Evolutionary conservation across 2,113 vertebrate species (phyloP).

Genomic region (Morone chrysops): DNA sequence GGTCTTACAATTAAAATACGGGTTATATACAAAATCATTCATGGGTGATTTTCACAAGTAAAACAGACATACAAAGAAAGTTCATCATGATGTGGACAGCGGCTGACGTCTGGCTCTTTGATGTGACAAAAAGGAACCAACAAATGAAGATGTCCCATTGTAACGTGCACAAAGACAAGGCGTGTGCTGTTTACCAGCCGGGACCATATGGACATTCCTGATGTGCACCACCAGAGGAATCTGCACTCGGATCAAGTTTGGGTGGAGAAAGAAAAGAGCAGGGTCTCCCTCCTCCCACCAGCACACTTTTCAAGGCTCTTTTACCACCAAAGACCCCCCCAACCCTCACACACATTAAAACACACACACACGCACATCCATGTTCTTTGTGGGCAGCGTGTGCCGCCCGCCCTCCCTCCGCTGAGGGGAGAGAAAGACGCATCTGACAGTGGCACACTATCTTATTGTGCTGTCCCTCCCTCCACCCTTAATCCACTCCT

Average conservation of each 20-base stretch:
- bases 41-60: background rate
- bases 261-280: background rate
- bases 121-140: constrained; percentile 23
- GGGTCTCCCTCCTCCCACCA: constrained; percentile 14
- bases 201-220: constrained; percentile 49
- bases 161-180: constrained; percentile 49
- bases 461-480: constrained; percentile 40
- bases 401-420: constrained; percentile 28
- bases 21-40: background rate
- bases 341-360: constrained; percentile 1
- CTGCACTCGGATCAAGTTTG: background rate
- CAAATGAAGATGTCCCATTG: constrained; percentile 56
- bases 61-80: background rate
- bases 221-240: constrained; percentile 41
- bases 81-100: background rate
- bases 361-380: constrained; percentile 15
- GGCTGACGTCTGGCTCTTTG: constrained; percentile 21
- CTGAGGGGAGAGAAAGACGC: background rate
- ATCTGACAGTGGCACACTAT: constrained; percentile 13
- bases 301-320: constrained; percentile 43
- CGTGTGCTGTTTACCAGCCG: constrained; percentile 53
- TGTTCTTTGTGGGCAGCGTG: constrained; percentile 59
- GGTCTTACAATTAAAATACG: background rate
- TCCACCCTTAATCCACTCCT: constrained; percentile 47
- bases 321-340: constrained; percentile 22